Base-by-base conservation (phyloP, 2,888 invertebrate species). In the Drosophila niveifrons region DNA sequence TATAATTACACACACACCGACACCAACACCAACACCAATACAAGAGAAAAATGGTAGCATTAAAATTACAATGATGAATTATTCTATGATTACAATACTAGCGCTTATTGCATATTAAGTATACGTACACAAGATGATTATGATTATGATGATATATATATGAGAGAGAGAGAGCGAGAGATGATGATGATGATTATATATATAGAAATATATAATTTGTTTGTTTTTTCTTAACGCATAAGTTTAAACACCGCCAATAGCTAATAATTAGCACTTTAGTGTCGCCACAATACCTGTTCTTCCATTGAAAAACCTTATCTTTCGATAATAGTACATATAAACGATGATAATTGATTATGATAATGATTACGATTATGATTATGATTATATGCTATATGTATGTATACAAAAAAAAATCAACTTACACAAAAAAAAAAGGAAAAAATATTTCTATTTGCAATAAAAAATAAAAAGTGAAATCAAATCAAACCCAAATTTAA, bases 171-270 rank as follows among this genome's bases (percentile, higher is more conserved):
- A n/a, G n/a, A n/a, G n/a, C n/a, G n/a, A n/a, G n/a, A 11, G 51
- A 39, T 46, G 31, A 17, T 18, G 13, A 48, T 58, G 39, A 46
- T 31, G 52, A 47, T 58, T 31, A 44, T 47, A 62, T 47, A 55
- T 44, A 44, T 48, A 48, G 62, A 13, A 63, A 57, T 62, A 67
- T 80, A 59, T 44, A 58, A 50, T 44, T 55, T 62, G 58, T 84
- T 89, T 73, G 72, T 72, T 85, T 81, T 72, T 66, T 76, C 52
- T 67, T 84, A 72, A 44, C 48, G 66, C 70, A 57, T 87, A 89
- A 84, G 88, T 84, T 89, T 84, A 89, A 78, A 84, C 82, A 87
- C 89, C 83, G 88, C 88, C 84, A 87, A 89, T 84, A 89, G 84
- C 84, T 84, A 84, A 84, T 89, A 84, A 84, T 84, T 83, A 89